A percentile compares a stretch with the other conserved stretches of the same genome.
Conservation (phyloP, 2,888 invertebrate genomes). For the Lacanobia wlatinum region DNA sequence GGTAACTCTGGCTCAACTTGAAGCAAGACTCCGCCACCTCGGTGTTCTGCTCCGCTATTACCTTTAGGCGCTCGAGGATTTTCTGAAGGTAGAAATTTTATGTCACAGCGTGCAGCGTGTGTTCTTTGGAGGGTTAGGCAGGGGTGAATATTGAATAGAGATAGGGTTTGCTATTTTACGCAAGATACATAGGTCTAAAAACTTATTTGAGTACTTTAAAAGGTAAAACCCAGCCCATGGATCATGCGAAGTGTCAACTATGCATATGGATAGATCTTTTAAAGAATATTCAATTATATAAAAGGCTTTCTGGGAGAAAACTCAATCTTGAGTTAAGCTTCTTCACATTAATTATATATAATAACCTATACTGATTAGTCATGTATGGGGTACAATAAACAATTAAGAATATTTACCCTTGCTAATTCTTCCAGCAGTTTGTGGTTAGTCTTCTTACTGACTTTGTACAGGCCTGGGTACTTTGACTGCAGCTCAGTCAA, state of each 20-base stretch:
- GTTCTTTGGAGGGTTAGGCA: not conserved
- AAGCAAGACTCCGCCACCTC: conserved; percentile 59
- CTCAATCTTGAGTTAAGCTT: too few relatives aligned
- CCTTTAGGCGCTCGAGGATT: conserved; percentile 72
- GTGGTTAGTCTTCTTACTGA: conserved; percentile 71
- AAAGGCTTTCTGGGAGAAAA: too few relatives aligned
- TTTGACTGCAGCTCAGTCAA: conserved; percentile 75
- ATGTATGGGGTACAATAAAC: too few relatives aligned
- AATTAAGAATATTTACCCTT: conserved; percentile 61
- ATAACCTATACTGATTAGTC: too few relatives aligned
- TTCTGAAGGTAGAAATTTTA: conserved; percentile 65
- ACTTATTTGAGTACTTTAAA: too few relatives aligned
- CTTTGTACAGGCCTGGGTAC: conserved; percentile 69
- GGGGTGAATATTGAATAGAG: not conserved
- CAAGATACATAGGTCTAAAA: too few relatives aligned
- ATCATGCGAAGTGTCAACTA: too few relatives aligned
- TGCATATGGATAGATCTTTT: too few relatives aligned
- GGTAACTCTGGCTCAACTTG: conserved; percentile 71
- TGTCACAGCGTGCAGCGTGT: conserved; percentile 58
- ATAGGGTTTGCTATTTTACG: too few relatives aligned
- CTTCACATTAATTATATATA: too few relatives aligned
- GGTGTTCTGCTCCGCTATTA: conserved; percentile 50
- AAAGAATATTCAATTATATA: too few relatives aligned
- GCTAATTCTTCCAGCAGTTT: conserved; percentile 68
- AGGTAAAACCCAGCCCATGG: too few relatives aligned